These are phyloP conservation scores for Dryobotodes eremita DNA, from an alignment of 2,888 invertebrate species.

Conservation along the genomic window DNA sequence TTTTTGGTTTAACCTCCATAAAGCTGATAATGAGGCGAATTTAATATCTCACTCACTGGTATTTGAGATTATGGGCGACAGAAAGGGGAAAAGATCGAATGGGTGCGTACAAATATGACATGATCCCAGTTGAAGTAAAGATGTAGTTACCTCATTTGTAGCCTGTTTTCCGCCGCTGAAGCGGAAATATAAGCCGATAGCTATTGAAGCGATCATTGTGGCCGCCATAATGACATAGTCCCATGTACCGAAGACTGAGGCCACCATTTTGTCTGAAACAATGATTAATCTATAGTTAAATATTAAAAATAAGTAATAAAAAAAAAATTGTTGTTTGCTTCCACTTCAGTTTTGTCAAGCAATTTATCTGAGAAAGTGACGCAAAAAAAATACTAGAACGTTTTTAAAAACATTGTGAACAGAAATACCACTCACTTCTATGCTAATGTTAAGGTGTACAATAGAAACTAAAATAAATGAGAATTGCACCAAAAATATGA, in stretches of 20 bases:
- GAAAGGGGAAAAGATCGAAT: neutral
- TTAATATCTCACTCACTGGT: neutral
- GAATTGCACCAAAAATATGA: neutral
- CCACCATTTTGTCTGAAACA: conserved; percentile 72
- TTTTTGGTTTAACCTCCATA: neutral
- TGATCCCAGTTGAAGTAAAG: neutral
- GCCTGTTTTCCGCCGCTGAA: conserved; percentile 96
- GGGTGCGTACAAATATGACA: neutral
- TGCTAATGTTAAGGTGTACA: neutral
- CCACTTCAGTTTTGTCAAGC: neutral
- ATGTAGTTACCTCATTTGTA: conserved; percentile 92
- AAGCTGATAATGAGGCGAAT: neutral
- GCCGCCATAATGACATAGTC: conserved; percentile 94
- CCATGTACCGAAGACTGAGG: conserved; percentile 90
- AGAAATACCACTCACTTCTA: conserved; percentile 4
- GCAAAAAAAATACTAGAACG: neutral
- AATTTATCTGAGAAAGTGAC: neutral
- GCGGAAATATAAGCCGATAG: conserved; percentile 96
- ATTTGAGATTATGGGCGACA: neutral
- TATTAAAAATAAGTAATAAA: neutral
- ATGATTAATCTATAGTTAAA: neutral
- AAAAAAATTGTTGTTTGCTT: neutral
- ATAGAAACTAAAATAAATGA: neutral
- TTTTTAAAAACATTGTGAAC: neutral
- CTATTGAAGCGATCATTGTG: conserved; percentile 93